Percentiles rank a stretch among this genome's conserved stretches.
phyloP scores from a whole-genome alignment of 2,113 vertebrate species.

The Pao palembangensis region DNA sequence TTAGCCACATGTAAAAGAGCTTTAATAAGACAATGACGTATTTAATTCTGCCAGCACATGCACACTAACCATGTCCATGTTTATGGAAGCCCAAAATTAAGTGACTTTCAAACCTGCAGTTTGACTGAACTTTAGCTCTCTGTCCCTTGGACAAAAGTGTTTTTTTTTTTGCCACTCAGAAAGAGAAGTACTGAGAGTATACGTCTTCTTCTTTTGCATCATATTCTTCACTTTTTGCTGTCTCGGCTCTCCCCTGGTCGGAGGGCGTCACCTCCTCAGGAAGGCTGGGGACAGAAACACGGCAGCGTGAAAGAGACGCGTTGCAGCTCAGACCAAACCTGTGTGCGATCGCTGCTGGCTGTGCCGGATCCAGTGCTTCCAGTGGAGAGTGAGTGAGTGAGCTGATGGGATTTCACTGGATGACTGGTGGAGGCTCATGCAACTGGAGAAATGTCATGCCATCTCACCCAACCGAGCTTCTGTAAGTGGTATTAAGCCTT shows the following conservation, averaged over 20 bases:
- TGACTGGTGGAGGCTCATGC: no score
- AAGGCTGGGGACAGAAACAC: constrained; percentile 58
- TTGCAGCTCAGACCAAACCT: not conserved
- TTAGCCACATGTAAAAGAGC: not conserved
- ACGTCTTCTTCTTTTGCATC: constrained; percentile 53
- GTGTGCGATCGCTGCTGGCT: not conserved
- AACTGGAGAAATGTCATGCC: no score
- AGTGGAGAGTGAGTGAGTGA: no score
- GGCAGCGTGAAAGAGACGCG: not conserved
- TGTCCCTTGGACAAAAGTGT: constrained; percentile 47
- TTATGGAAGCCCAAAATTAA: constrained; percentile 29
- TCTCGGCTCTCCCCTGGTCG: constrained; percentile 8
- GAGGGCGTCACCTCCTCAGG: constrained; percentile 60
- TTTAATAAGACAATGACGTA: not conserved
- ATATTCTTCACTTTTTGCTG: constrained; percentile 17
- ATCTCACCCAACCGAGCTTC: no score
- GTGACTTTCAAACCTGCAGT: constrained; percentile 2
- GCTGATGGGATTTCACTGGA: no score
- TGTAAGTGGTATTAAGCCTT: no score
- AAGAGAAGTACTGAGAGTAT: constrained; percentile 67
- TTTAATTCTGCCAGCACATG: not conserved
- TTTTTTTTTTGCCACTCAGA: constrained; percentile 59
- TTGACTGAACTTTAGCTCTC: constrained; percentile 36
- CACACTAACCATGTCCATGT: not conserved
- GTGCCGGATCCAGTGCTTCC: not conserved